Percentiles rank a stretch among this genome's conserved stretches.
Evolutionary conservation across 2,888 invertebrate genomes (phyloP).

Genomic region (Lacanobia oleracea): DNA sequence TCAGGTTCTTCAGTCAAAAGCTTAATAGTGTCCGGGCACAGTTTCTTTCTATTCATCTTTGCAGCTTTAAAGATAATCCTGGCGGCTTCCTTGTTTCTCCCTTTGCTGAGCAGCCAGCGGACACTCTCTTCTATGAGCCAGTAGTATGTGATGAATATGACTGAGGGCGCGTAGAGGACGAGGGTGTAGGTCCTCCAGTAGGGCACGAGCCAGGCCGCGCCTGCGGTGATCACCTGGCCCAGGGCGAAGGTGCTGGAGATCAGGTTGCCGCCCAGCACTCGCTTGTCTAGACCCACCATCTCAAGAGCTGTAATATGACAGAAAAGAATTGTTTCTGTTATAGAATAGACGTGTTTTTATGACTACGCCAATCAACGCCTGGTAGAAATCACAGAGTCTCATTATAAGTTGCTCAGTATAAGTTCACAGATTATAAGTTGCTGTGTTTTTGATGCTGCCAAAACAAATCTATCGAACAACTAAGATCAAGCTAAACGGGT

Average conservation of each 20-base stretch:
- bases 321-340: neutral
- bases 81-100: constrained; percentile 88
- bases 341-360: too few relatives aligned
- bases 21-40: constrained; percentile 78
- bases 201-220: constrained; percentile 91
- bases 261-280: constrained; percentile 92
- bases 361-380: neutral
- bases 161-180: constrained; percentile 91
- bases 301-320: constrained; percentile 90
- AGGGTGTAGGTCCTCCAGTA: constrained; percentile 92
- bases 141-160: constrained; percentile 91
- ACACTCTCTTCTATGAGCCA: constrained; percentile 92
- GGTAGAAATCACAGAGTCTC: neutral
- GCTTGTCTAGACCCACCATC: constrained; percentile 92
- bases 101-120: constrained; percentile 93
- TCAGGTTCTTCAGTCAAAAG: constrained; percentile 64
- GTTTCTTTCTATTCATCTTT: constrained; percentile 80
- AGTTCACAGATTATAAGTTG: neutral
- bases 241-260: constrained; percentile 92
- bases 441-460: neutral
- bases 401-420: too few relatives aligned
- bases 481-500: neutral
- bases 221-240: constrained; percentile 92
- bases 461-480: neutral
- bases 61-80: constrained; percentile 88